These are phyloP conservation scores for Nemotelus nigrinus DNA, from an alignment of 2,888 invertebrate species.

Conservation along the genomic window DNA sequence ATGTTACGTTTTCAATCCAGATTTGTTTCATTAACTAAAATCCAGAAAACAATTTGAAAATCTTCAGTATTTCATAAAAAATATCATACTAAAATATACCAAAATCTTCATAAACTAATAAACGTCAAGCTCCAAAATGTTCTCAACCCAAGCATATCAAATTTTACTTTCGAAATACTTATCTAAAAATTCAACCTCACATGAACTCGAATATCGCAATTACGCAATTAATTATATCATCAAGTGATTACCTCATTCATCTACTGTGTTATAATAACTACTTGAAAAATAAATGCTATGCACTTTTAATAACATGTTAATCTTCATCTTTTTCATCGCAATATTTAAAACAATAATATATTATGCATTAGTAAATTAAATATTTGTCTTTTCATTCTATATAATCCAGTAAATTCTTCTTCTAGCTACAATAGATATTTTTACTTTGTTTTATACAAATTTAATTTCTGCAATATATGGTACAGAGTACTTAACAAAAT, in stretches of 20 bases:
- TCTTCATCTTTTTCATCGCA: not conserved
- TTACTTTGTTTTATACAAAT: constrained; percentile 18
- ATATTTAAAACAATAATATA: constrained; percentile 1
- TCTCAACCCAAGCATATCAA: not conserved
- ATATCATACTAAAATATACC: not conserved
- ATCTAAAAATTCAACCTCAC: not conserved
- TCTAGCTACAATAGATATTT: constrained; percentile 43
- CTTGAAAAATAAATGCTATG: constrained; percentile 27
- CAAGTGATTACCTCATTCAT: constrained; percentile 13
- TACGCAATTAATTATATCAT: not conserved
- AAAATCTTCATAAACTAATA: not conserved
- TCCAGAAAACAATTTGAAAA: not conserved
- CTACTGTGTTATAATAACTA: constrained; percentile 16
- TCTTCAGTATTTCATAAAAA: not conserved
- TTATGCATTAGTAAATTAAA: not conserved
- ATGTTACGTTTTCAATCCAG: too few species aligned
- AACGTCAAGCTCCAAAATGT: not conserved
- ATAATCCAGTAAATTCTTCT: constrained; percentile 12
- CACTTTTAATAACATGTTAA: not conserved
- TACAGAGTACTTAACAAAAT: constrained; percentile 36
- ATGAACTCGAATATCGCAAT: not conserved
- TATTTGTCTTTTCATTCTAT: not conserved
- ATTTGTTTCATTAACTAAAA: too few species aligned
- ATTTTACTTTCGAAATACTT: not conserved
- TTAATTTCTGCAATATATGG: constrained; percentile 17